Base-by-base conservation (phyloP, 2,888 invertebrate genomes). In the Mamestra brassicae region DNA sequence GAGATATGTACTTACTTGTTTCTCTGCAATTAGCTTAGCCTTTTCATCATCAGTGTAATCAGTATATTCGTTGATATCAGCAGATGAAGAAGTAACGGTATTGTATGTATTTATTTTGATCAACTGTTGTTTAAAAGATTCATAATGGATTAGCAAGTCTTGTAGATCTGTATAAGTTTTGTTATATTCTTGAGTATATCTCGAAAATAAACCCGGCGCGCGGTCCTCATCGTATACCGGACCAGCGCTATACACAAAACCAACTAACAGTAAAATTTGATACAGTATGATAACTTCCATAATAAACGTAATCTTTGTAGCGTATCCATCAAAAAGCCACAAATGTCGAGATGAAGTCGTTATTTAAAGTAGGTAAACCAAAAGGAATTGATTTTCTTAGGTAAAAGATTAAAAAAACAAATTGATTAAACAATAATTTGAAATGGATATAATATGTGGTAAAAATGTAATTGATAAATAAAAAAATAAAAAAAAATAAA, bases 51-150 rank as follows among this genome's bases (percentile, higher is more conserved):
- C 42, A 8, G 50, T 74, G 55, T 42, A 42, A 57, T 63, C 74
- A 57, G 66, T 57, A 50, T 65, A 76, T 36, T 65, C 38, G 13
- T 76, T 74, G 17, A 76, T 76, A 50, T 47, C 11, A 17, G 34
- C 50, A 47, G 50, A 57, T 6, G 42, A 50, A 42, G 55, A 57
- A 57, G n/a, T 58, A 42, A 65, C 34, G 42, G 38, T 45, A n/a
- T 76, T 65, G 15, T 45, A 50, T 45, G n/a, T n/a, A 57, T 58
- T 76, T 26, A 66, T 65, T 52, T 74, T 66, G 36, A 42, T 45
- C 17, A 76, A 60, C n/a, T 66, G 57, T 36, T 45, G 17, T 13
- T 76, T 74, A 26, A 76, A 76, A 1, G 76, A 50, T 45, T 76
- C 76, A 52, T 60, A 76, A 45, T 76, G 76, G 1, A 6, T 52